phyloP scores from a whole-genome alignment of 2,113 vertebrate species.

The Pteruthius melanotis region DNA sequence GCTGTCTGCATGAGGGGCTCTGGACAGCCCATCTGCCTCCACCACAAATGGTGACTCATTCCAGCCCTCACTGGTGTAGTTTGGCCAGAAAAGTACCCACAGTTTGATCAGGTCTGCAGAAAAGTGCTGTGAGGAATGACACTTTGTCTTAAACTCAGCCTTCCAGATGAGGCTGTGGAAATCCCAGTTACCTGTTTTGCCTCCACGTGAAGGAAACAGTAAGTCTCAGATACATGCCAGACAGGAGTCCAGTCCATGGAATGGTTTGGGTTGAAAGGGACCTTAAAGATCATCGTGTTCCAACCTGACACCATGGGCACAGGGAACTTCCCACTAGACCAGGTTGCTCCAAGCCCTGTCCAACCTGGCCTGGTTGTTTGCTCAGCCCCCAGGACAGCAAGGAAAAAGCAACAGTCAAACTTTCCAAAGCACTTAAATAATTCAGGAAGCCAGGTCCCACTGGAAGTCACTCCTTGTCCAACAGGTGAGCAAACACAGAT shows the following conservation, averaged over 20 bases:
- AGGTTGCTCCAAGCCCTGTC: background rate
- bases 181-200: background rate
- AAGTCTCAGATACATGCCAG: background rate
- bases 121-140: background rate
- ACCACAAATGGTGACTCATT: fast-evolving
- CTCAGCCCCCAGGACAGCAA: background rate
- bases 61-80: background rate
- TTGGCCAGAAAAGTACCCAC: background rate
- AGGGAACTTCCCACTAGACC: background rate
- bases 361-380: background rate
- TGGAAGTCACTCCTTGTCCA: background rate
- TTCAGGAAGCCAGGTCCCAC: background rate
- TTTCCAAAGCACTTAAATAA: background rate
- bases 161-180: background rate
- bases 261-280: background rate
- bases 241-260: background rate
- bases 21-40: background rate
- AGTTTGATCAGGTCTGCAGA: background rate
- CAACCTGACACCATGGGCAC: background rate
- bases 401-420: background rate
- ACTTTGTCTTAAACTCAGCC: background rate
- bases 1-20: background rate
- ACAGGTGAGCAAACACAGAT: background rate
- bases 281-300: background rate
- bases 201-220: background rate